phyloP scores from a whole-genome alignment of 1,140 invertebrate genomes.

The Heliconius melpomene region DNA sequence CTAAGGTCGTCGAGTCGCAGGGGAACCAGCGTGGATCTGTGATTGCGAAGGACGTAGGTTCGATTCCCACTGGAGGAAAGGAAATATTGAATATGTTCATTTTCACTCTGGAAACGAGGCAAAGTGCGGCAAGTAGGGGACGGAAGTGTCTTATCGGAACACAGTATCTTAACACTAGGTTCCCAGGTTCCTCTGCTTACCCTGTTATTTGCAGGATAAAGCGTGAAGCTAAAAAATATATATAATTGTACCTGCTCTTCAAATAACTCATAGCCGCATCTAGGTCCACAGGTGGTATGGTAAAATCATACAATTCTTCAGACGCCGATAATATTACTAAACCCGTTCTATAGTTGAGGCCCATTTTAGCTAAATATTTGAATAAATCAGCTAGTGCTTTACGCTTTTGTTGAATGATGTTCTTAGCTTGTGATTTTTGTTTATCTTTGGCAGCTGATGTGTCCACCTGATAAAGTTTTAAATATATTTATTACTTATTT shows the following conservation, averaged over 20 bases:
- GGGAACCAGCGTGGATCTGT: too few relatives aligned
- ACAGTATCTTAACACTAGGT: too few relatives aligned
- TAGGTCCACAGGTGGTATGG: slow-evolving; percentile 84
- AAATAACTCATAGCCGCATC: slow-evolving; percentile 76
- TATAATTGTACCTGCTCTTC: slow-evolving; percentile 67
- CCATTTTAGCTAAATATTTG: slow-evolving; percentile 86
- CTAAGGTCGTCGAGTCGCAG: too few relatives aligned
- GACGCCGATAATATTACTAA: slow-evolving; percentile 78
- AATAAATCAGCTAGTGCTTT: slow-evolving; percentile 92
- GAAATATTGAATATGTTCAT: too few relatives aligned
- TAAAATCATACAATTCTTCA: slow-evolving; percentile 77
- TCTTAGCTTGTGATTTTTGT: slow-evolving; percentile 90
- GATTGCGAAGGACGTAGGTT: too few relatives aligned
- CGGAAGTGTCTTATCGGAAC: too few relatives aligned
- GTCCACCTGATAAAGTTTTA: slow-evolving; percentile 79
- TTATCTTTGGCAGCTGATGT: slow-evolving; percentile 85
- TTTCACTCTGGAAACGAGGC: too few relatives aligned
- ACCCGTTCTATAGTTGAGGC: slow-evolving; percentile 91
- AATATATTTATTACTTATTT: background rate
- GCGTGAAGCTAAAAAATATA: background rate
- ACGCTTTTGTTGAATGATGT: slow-evolving; percentile 91
- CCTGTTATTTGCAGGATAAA: too few relatives aligned
- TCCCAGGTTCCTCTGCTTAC: too few relatives aligned
- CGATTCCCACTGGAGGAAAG: too few relatives aligned
- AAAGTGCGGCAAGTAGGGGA: too few relatives aligned